Evolutionary conservation across 2,113 vertebrate genomes (phyloP).

Genomic region (Prolemur simus): DNA sequence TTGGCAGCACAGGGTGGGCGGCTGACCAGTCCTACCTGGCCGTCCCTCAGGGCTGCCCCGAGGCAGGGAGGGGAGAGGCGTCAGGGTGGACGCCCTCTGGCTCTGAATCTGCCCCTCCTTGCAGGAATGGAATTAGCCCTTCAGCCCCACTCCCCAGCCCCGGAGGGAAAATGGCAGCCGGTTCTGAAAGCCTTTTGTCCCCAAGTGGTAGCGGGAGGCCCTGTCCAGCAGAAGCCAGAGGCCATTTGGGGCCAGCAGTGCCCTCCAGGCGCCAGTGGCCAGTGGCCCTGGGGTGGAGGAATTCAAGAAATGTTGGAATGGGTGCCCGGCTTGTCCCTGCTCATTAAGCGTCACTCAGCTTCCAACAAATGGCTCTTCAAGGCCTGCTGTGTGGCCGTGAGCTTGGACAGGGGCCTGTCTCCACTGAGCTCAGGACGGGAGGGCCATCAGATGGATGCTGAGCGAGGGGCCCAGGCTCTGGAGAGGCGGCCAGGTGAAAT

Average conservation of each 20-base stretch:
- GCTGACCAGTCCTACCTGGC: neutral
- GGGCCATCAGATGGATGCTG: too few species aligned
- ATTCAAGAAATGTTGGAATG: neutral
- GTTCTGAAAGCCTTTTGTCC: neutral
- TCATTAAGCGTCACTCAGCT: neutral
- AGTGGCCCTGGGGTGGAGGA: too few species aligned
- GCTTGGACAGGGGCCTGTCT: neutral
- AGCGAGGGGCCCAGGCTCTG: rapidly evolving
- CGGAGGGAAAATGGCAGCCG: rapidly evolving
- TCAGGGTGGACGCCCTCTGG: neutral
- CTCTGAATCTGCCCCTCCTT: neutral
- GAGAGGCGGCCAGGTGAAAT: neutral
- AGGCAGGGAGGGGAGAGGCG: neutral
- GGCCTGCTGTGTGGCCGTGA: rapidly evolving
- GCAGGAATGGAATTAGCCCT: neutral
- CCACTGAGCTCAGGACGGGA: neutral
- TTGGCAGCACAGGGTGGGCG: neutral
- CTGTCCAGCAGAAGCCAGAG: neutral
- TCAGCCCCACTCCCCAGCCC: rapidly evolving
- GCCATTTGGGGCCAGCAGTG: neutral
- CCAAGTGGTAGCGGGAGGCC: neutral
- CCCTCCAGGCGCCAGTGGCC: neutral
- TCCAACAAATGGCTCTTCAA: neutral
- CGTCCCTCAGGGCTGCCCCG: neutral
- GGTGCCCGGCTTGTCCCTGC: neutral